These are phyloP conservation scores for Lophochroa leadbeateri DNA, from an alignment of 2,113 vertebrate species.

Conservation along the genomic window DNA sequence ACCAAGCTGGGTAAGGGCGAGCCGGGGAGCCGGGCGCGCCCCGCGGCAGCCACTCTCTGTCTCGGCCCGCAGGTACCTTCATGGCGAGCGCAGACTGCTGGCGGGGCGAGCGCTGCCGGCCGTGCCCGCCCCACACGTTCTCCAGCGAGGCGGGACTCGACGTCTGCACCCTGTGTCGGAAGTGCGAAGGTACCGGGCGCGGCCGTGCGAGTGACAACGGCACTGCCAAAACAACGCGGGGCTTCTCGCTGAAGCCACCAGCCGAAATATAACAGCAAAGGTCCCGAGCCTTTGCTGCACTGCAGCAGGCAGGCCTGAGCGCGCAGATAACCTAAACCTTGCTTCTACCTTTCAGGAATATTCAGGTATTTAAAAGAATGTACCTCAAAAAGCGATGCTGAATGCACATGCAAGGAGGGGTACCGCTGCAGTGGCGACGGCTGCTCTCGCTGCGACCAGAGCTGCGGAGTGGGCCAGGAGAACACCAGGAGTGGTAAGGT, in stretches of 20 bases:
- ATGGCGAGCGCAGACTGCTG: not conserved
- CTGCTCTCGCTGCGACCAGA: constrained; percentile 5
- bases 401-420: constrained; percentile 33
- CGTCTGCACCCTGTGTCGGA: not conserved
- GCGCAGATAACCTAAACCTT: rapidly evolving
- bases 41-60: not conserved
- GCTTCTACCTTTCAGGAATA: not conserved
- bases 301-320: rapidly evolving
- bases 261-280: not conserved
- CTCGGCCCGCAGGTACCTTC: constrained; percentile 25
- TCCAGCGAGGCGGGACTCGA: not conserved
- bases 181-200: constrained; percentile 29
- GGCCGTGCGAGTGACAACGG: not conserved
- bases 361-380: not conserved
- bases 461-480: constrained; percentile 32
- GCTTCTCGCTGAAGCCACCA: not conserved
- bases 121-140: constrained; percentile 26
- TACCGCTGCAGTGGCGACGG: not conserved
- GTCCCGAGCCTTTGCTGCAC: not conserved
- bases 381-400: not conserved
- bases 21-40: not conserved
- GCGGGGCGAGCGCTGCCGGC: not conserved
- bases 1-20: rapidly evolving
- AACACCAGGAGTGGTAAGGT: not conserved
- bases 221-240: rapidly evolving